A percentile compares a stretch with the other conserved stretches of the same genome.
phyloP scores from a whole-genome alignment of 2,113 vertebrate species.

The Cacatua alba region DNA sequence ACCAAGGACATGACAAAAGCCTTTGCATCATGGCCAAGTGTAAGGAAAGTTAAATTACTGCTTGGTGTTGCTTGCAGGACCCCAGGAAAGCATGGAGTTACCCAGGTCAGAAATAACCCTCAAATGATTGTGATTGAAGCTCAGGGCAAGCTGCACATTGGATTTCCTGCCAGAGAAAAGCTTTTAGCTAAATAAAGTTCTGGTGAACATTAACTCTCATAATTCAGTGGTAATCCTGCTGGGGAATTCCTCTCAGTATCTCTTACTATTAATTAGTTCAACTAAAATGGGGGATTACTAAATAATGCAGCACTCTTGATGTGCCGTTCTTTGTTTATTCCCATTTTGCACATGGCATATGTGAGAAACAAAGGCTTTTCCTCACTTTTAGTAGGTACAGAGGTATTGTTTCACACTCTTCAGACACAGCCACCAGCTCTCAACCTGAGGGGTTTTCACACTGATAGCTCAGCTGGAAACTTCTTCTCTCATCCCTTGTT shows the following conservation, averaged over 20 bases:
- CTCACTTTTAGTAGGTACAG: background rate
- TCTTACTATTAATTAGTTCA: background rate
- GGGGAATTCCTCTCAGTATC: background rate
- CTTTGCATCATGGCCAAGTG: background rate
- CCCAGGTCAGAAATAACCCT: background rate
- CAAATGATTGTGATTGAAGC: background rate
- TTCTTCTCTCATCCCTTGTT: accelerated
- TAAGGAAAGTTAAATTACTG: background rate
- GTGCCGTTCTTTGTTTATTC: background rate
- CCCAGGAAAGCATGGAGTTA: background rate
- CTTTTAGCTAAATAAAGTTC: conserved; percentile 14
- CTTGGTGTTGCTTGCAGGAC: background rate
- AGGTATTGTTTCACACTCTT: background rate
- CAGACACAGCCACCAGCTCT: background rate
- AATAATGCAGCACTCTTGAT: background rate
- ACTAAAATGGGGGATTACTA: background rate
- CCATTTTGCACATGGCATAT: background rate
- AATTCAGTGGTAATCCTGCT: background rate
- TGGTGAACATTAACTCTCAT: background rate
- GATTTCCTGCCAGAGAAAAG: background rate
- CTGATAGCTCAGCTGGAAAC: background rate
- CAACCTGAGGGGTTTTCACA: no score
- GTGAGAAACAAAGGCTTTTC: background rate
- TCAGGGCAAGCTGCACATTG: background rate
- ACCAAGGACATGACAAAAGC: background rate